Evolutionary conservation across 2,888 invertebrate genomes (phyloP), one percentile per base, ranked within the genome.

Genomic region (Auanema freiburgensis): DNA sequence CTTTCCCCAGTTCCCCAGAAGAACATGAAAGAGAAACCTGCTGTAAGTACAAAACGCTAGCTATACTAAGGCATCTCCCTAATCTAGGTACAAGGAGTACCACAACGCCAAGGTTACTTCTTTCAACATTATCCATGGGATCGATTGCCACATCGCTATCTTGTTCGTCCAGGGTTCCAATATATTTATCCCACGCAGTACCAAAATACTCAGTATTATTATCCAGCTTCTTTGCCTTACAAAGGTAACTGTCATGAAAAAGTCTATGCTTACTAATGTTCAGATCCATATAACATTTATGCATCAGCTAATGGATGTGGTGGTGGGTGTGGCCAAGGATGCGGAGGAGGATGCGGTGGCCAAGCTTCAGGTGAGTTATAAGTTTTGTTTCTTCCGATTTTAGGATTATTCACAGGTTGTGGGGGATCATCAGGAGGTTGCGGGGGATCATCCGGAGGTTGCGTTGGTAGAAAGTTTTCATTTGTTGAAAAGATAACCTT

Each of bases 101-200:
- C 46, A 46, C 62, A 63, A 52, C 60, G 66, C 5, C 40, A 65
- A 5, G 74, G 74, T 5, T 71, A 71, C 57, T 71, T 57, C 59
- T 74, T 68, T 62, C 69, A 71, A 55, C 74, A 74, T 56, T 74
- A 74, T 46, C 74, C 74, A 53, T 74, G 74, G 74, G 64, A 67
- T 54, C 56, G 63, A 4, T 57, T 74, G 0, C 71, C 74, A 1
- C 63, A 69, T 52, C 59, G 64, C 33, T 74, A 74, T 40, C 59
- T 68, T n/a, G 65, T 74, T 16, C 66, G 69, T 11, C 71, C 74
- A 0, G 69, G 65, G 42, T 67, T 66, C 63, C 67, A 66, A n/a
- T 74, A 70, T 53, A 65, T 65, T 41, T 74, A 74, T 25, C 74
- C 74, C 21, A 63, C 65, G 49, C 60, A 66, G 46, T 63, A 63